Conservation (phyloP, 2,888 invertebrate species). For the Argyra leucocephala region DNA sequence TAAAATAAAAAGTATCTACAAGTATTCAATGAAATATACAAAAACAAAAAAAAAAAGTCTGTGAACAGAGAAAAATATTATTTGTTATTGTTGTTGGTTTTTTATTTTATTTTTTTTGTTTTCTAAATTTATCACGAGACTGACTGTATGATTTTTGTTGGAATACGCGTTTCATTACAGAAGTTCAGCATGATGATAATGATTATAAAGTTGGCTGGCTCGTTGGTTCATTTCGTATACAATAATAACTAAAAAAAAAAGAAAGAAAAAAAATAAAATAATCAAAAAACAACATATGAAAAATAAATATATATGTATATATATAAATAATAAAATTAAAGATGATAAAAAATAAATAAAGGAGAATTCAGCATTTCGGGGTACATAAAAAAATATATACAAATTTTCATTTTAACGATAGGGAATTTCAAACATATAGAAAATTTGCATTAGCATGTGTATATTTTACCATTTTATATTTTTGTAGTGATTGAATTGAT, state of each 20-base stretch:
- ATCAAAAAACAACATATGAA: background rate
- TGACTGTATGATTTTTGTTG: too few species aligned
- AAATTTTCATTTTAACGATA: background rate
- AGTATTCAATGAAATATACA: background rate
- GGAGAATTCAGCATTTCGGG: too few species aligned
- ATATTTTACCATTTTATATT: background rate
- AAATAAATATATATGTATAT: background rate
- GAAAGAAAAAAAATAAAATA: too few species aligned
- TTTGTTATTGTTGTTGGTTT: too few species aligned
- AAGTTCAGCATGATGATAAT: background rate
- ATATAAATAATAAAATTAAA: background rate
- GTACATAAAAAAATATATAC: too few species aligned
- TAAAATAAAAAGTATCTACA: background rate
- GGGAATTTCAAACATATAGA: background rate
- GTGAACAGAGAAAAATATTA: background rate
- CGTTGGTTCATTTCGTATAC: background rate
- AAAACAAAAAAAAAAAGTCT: background rate
- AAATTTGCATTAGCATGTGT: background rate
- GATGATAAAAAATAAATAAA: background rate
- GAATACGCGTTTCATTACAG: background rate
- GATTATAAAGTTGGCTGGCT: too few species aligned
- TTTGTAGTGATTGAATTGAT: background rate
- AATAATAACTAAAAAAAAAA: background rate
- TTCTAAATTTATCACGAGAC: conserved; percentile 6
- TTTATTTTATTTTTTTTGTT: background rate